These are phyloP conservation scores for Leptinotarsa tumamoca DNA, from an alignment of 2,888 invertebrate genomes.

Conservation along the genomic window DNA sequence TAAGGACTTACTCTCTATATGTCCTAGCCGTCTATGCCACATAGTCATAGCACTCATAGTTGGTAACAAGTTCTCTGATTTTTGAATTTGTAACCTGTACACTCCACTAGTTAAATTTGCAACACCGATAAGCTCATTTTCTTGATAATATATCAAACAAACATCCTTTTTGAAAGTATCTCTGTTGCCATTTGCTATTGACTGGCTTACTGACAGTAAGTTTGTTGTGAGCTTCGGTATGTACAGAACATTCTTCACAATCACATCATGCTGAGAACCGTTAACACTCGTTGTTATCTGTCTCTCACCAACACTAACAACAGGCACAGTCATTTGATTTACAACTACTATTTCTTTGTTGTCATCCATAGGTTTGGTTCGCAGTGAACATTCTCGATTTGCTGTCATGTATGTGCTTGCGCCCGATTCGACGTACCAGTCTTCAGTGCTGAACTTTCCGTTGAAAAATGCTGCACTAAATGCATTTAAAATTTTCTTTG, in stretches of 20 bases:
- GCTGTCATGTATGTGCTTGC: too few relatives aligned
- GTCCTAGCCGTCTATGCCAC: neutral
- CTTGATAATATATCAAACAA: slow-evolving; percentile 39
- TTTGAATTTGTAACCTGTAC: slow-evolving; percentile 39
- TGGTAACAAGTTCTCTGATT: neutral
- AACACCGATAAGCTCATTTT: slow-evolving; percentile 43
- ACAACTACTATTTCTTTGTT: too few relatives aligned
- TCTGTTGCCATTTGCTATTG: slow-evolving; percentile 48
- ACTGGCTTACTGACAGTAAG: slow-evolving; percentile 46
- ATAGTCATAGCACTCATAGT: neutral
- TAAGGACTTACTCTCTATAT: neutral
- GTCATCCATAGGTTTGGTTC: too few relatives aligned
- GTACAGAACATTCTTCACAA: slow-evolving; percentile 38
- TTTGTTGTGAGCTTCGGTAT: slow-evolving; percentile 44
- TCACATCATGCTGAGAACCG: neutral
- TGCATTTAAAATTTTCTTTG: slow-evolving; percentile 24
- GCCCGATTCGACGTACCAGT: too few relatives aligned
- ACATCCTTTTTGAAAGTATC: slow-evolving; percentile 38
- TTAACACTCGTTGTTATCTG: too few relatives aligned
- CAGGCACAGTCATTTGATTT: too few relatives aligned
- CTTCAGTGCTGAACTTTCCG: too few relatives aligned
- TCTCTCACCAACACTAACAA: too few relatives aligned
- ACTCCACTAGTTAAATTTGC: slow-evolving; percentile 44
- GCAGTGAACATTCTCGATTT: too few relatives aligned
- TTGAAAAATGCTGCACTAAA: too few relatives aligned